Conservation (phyloP, 2,888 invertebrate genomes). For the Cerastoderma edule region DNA sequence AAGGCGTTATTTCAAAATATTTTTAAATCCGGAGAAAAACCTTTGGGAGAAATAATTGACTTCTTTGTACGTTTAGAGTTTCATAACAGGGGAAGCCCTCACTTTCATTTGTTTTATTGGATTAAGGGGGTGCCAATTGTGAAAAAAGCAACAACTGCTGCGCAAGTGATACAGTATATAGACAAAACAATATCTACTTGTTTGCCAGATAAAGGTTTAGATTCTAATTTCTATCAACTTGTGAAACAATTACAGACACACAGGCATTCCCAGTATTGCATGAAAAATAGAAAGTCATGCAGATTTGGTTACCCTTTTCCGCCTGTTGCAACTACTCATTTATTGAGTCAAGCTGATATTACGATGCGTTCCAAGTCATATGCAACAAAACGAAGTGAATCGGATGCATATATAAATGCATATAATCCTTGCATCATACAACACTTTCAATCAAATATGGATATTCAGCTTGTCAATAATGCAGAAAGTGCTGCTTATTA, state of each 20-base stretch:
- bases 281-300: constrained; percentile 28
- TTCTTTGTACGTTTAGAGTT: constrained; percentile 43
- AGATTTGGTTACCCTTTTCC: constrained; percentile 47
- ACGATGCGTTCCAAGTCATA: constrained; percentile 16
- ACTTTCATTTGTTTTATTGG: constrained; percentile 47
- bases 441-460: constrained; percentile 38
- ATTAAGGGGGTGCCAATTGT: constrained; percentile 28
- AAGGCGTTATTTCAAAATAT: constrained; percentile 32
- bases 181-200: constrained; percentile 21
- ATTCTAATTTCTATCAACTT: constrained; percentile 5
- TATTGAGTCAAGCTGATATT: constrained; percentile 17
- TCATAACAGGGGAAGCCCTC: constrained; percentile 40
- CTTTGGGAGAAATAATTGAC: constrained; percentile 33
- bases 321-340: constrained; percentile 31
- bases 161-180: constrained; percentile 24
- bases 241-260: constrained; percentile 37
- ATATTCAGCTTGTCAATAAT: constrained; percentile 33
- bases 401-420: constrained; percentile 10
- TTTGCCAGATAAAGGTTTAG: constrained; percentile 15
- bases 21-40: constrained; percentile 22
- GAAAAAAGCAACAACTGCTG: not conserved
- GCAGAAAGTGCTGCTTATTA: constrained; percentile 40
- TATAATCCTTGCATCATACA: constrained; percentile 32
- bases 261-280: constrained; percentile 45
- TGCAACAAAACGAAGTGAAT: constrained; percentile 37